Base-by-base conservation (phyloP, 2,797 vertebrate species). In the Orestias chungarensis region DNA sequence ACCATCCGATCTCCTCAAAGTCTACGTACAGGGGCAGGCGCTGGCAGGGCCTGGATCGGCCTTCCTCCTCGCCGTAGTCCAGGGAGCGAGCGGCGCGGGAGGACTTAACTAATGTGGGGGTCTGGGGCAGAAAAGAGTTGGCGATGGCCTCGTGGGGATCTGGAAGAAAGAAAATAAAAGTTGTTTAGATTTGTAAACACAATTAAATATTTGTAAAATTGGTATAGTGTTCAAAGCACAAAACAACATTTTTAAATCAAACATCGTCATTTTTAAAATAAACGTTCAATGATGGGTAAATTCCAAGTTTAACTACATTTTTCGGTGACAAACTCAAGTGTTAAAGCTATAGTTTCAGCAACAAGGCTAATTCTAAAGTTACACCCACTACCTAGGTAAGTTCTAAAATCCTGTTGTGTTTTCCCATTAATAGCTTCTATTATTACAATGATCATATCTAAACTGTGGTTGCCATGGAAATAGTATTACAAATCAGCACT, bases 1-100 rank as follows among this genome's bases (percentile, higher is more conserved):
- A 90, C 81, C 93, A 95, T 81, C 95, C 94, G 2, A 94, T 93
- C 75, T 93, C 93, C 76, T 93, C 91, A 2, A 95, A 95, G 86
- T 95, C 95, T 0, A 91, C 95, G 0, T 95, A 96, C 35, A 96
- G 92, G 0, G 93, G 91, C 50, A 82, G 83, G 35, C 96, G 95
- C 91, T 96, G 89, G 89, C 96, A 95, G 40, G 92, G 49, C 66
- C 65, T 66, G 6, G 86, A 73, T 33, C 68, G 74, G 0, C 80
- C 76, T 0, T 93, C 87, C 2, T 94, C 90, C 0, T 94, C 93
- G 0, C 81, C 78, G 55, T 84, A 66, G 74, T 91, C 91, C 61
- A 94, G 71, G 0, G 96, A 96, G 75, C 97, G 96, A 0, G 87
- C 52, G 0, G 54, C 91, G 59, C 96, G 95, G 0, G 77, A 91